These are phyloP conservation scores for Caenorhabditis plicata DNA, from an alignment of 2,888 invertebrate species.

Conservation along the genomic window DNA sequence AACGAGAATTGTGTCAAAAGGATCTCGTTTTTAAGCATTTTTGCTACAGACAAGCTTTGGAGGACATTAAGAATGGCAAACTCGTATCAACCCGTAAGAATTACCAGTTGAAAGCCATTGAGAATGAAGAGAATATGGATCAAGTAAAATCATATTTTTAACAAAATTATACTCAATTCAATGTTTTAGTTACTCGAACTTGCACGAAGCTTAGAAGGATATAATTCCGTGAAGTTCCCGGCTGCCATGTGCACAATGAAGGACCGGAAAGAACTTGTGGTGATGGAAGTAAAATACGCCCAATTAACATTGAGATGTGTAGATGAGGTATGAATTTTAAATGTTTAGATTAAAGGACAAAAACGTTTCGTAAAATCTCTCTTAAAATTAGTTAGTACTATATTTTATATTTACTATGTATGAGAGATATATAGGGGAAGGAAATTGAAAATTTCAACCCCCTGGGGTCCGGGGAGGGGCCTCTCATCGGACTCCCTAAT, in stretches of 20 bases:
- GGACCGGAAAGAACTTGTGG: conserved; percentile 13
- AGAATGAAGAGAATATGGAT: conserved; percentile 82
- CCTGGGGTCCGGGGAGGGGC: too few species aligned
- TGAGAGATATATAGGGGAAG: too few species aligned
- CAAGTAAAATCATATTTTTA: conserved; percentile 69
- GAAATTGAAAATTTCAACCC: too few species aligned
- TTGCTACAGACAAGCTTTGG: conserved; percentile 66
- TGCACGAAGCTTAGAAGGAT: conserved; percentile 84
- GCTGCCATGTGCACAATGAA: conserved; percentile 73
- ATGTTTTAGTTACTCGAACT: conserved; percentile 77
- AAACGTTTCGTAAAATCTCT: too few species aligned
- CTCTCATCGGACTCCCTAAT: too few species aligned
- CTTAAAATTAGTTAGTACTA: too few species aligned
- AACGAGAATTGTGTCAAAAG: conserved; percentile 70
- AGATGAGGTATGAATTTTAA: too few species aligned
- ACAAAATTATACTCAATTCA: neutral
- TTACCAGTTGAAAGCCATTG: conserved; percentile 92
- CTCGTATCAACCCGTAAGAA: conserved; percentile 70
- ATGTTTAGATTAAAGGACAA: too few species aligned
- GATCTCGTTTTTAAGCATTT: conserved; percentile 76
- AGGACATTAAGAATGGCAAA: conserved; percentile 65
- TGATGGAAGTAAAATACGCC: conserved; percentile 13
- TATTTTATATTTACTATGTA: too few species aligned
- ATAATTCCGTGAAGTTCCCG: conserved; percentile 90
- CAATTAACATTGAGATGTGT: too few species aligned